These are phyloP conservation scores for Ctenoplectra terminalis DNA, from an alignment of 1,140 invertebrate genomes.

Conservation along the genomic window DNA sequence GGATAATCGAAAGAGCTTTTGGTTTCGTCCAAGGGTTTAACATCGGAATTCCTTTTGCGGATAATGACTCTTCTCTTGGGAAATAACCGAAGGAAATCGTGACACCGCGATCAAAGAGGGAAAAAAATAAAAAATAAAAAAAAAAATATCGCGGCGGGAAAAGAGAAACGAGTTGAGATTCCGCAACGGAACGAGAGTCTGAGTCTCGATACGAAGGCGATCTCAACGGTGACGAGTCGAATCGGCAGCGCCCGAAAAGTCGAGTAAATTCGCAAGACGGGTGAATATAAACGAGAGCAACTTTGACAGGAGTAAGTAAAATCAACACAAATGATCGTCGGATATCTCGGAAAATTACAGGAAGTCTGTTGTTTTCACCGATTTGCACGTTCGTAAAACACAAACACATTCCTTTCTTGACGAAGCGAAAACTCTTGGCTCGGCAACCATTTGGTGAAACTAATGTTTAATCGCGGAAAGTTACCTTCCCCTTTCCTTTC, in stretches of 20 bases:
- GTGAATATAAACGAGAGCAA: slow-evolving; percentile 54
- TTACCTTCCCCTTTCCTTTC: neutral
- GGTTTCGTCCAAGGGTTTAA: slow-evolving; percentile 34
- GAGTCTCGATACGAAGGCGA: slow-evolving; percentile 24
- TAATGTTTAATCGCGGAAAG: neutral
- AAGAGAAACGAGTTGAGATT: slow-evolving; percentile 26
- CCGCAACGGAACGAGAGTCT: slow-evolving; percentile 28
- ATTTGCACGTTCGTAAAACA: neutral
- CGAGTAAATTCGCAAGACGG: slow-evolving; percentile 44
- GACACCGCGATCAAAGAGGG: slow-evolving; percentile 7
- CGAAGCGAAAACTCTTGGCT: neutral
- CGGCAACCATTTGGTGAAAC: neutral
- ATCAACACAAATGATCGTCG: slow-evolving; percentile 33
- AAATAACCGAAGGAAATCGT: slow-evolving; percentile 62
- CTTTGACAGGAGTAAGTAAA: slow-evolving; percentile 51
- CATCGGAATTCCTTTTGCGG: slow-evolving; percentile 44
- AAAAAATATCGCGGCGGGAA: neutral
- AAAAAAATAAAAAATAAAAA: neutral
- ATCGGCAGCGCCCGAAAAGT: slow-evolving; percentile 49
- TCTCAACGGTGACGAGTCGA: slow-evolving; percentile 31
- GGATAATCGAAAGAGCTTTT: slow-evolving; percentile 47
- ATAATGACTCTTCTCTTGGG: slow-evolving; percentile 63
- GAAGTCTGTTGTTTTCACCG: neutral
- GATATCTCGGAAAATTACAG: slow-evolving; percentile 2
- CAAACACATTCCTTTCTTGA: neutral